A percentile compares a stretch with the other conserved stretches of the same genome.
Conservation (phyloP, 2,888 invertebrate genomes). For the Dolichomitus sp. region DNA sequence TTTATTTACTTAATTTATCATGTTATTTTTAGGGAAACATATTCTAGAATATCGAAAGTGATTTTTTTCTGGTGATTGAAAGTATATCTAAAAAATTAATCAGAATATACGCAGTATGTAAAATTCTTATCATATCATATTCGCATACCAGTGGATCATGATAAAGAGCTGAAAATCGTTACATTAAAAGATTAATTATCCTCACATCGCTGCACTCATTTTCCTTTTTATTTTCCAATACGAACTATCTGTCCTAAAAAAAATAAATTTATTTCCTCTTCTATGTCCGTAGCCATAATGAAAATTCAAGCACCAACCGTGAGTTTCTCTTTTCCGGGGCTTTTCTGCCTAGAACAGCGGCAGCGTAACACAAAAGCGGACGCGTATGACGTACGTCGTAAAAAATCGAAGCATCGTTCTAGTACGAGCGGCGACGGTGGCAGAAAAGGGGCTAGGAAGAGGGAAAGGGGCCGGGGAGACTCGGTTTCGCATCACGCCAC, state of each 20-base stretch:
- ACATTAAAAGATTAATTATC: too few relatives aligned
- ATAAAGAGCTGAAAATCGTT: too few relatives aligned
- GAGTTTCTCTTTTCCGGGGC: background rate
- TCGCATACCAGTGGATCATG: too few relatives aligned
- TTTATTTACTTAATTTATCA: too few relatives aligned
- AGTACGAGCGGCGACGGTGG: slow-evolving; percentile 32
- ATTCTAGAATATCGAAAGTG: too few relatives aligned
- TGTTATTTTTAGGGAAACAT: too few relatives aligned
- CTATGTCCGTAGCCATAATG: background rate
- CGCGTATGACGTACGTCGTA: slow-evolving; percentile 32
- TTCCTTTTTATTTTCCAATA: too few relatives aligned
- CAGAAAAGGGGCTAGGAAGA: background rate
- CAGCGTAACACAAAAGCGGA: slow-evolving; percentile 32
- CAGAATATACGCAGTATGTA: too few relatives aligned
- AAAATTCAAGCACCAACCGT: slow-evolving; percentile 9
- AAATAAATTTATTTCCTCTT: slow-evolving; percentile 10
- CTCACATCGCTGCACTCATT: too few relatives aligned
- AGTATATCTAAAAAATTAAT: too few relatives aligned
- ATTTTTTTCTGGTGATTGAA: too few relatives aligned
- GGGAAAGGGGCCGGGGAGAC: background rate
- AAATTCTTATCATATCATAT: too few relatives aligned
- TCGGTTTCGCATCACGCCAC: slow-evolving; percentile 53
- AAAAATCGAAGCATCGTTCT: slow-evolving; percentile 54
- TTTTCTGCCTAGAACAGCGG: slow-evolving; percentile 15
- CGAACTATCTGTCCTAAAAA: background rate